Evolutionary conservation across 2,113 vertebrate species (phyloP), one percentile per base, ranked within the genome.

Genomic region (Hyperopisus bebe): DNA sequence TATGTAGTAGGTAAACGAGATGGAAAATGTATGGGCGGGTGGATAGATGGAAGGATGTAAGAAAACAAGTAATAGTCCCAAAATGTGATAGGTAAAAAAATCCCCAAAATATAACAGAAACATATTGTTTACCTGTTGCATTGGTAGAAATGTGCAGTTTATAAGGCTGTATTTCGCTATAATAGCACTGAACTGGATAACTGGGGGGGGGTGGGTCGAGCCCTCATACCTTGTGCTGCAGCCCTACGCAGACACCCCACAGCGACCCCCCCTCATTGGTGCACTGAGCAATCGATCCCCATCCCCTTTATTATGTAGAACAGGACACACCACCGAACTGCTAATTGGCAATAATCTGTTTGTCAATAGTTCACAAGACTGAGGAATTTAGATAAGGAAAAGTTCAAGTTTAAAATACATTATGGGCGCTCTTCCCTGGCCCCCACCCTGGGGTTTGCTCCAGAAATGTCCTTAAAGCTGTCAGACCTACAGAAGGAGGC

Each of bases 261-360:
- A 53, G 90, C 89, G 92, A 91, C 92, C 92, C 93, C 55, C 92
- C 92, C 92, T 93, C 93, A 91, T 94, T 94, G 94, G 95, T 95
- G 93, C 93, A 94, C 95, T 95, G 92, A 94, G 91, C 91, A 89
- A 95, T 96, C 27, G 95, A 96, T 95, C 92, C 85, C 10, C 88
- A 31, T 48, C 93, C 94, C 95, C 95, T 80, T 95, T 94, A 96
- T 95, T 95, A 95, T 96, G 95, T 96, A 95, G 92, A 95, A 94
- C 95, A 95, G 94, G 94, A 92, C 94, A 92, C 95, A 93, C 95
- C 93, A 95, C 94, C 96, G 95, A 96, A 96, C 93, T 96, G 96
- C 95, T 96, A 96, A 96, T 96, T 96, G 94, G 95, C 96, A 96
- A 96, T 96, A 96, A 96, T 95, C 95, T 95, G 94, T 96, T 95